Conservation (phyloP, 2,113 vertebrate species). For the Pachycephala philippinensis region DNA sequence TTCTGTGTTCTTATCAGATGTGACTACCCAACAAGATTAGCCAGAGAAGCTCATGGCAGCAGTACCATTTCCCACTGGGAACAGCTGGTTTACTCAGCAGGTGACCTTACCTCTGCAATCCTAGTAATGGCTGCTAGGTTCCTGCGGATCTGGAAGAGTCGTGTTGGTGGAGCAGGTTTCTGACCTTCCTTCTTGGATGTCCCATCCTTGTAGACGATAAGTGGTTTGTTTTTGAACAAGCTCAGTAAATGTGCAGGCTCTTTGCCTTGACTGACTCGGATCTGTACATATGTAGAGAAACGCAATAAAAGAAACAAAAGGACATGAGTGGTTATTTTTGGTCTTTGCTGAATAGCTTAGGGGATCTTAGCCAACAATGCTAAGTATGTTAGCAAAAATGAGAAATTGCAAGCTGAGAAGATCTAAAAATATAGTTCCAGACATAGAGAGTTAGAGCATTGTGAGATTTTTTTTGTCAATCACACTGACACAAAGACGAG, state of each 20-base stretch:
- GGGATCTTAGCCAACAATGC: not conserved
- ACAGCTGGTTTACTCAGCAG: not conserved
- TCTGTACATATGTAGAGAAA: slow-evolving; percentile 55
- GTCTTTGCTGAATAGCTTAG: not conserved
- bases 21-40: not conserved
- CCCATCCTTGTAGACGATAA: slow-evolving; percentile 87
- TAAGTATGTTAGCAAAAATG: not conserved
- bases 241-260: slow-evolving; percentile 87
- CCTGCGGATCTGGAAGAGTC: slow-evolving; percentile 87
- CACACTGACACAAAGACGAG: not conserved
- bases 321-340: not conserved
- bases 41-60: not conserved
- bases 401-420: not conserved
- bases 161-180: slow-evolving; percentile 57
- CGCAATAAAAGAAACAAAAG: not conserved
- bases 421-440: slow-evolving; percentile 1
- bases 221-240: slow-evolving; percentile 86
- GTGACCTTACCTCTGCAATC: slow-evolving; percentile 81
- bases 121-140: slow-evolving; percentile 85
- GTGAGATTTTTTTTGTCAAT: slow-evolving; percentile 3
- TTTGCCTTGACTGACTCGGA: slow-evolving; percentile 89
- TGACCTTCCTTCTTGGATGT: slow-evolving; percentile 80
- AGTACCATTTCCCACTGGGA: not conserved
- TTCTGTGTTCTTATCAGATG: not conserved
- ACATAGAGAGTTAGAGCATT: not conserved